Conservation (phyloP, 2,797 vertebrate species). For the Lepus townsendii region DNA sequence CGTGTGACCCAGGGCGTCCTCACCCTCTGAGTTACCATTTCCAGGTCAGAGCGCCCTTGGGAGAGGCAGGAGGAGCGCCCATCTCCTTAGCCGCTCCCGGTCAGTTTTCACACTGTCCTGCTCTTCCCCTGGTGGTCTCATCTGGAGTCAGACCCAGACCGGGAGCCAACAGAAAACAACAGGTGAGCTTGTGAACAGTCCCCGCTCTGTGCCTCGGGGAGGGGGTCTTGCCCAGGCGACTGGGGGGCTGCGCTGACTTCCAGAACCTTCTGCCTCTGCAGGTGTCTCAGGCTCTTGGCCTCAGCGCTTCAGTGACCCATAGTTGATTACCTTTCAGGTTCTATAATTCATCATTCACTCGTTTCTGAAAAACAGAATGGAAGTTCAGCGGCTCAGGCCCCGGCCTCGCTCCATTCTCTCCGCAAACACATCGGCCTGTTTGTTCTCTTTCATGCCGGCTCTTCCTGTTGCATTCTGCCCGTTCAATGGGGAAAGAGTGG, state of each 20-base stretch:
- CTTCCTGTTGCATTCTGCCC: constrained; percentile 95
- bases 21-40: neutral
- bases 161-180: constrained; percentile 84
- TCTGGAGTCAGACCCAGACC: constrained; percentile 74
- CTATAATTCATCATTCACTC: constrained; percentile 92
- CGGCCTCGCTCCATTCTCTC: constrained; percentile 87
- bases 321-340: constrained; percentile 90
- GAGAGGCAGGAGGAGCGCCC: neutral
- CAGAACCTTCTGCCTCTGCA: constrained; percentile 86
- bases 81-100: constrained; percentile 72
- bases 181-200: constrained; percentile 87
- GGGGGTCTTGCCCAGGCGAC: constrained; percentile 64
- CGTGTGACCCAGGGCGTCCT: neutral
- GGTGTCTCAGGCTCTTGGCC: constrained; percentile 89
- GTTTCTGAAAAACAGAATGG: constrained; percentile 92
- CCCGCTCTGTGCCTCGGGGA: constrained; percentile 82
- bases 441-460: constrained; percentile 92
- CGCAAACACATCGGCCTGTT: constrained; percentile 91
- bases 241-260: constrained; percentile 72
- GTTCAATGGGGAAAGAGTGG: constrained; percentile 93
- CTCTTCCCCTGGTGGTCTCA: constrained; percentile 77
- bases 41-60: constrained; percentile 51
- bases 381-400: constrained; percentile 88
- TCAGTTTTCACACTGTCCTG: constrained; percentile 40
- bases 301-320: constrained; percentile 80